Base-by-base conservation (phyloP, 2,888 invertebrate genomes). In the Dorcus hopei region DNA sequence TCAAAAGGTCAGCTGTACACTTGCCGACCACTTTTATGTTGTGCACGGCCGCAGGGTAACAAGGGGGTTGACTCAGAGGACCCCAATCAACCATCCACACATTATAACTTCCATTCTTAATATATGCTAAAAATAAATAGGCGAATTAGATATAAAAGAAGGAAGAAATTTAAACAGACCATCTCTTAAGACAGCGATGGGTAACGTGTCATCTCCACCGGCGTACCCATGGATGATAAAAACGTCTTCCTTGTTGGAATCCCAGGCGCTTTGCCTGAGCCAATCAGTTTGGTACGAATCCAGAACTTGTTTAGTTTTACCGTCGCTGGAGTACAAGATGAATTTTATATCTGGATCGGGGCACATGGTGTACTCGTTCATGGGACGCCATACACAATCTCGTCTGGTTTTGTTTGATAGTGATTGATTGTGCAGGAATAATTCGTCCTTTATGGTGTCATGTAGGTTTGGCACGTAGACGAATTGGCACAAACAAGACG, bases 51-150 rank as follows among this genome's bases (percentile, higher is more conserved):
- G 90, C 88, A 43, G 77, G 74, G 73, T 72, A 81, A 79, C 87
- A 91, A 0, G 88, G 89, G 0, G 87, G 86, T 70, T 83, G 83
- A 68, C 84, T 81, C 14, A 91, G 80, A 3, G 80, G 79, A n/a
- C 90, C 88, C 91, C 91, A 91, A 77, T 91, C 90, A 50, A 90
- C 80, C 77, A 90, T 81, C 75, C 91, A 85, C 39, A 90, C 87
- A 76, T 91, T 91, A 80, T 88, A 90, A 57, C 85, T 85, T 2
- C 89, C 89, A 70, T 88, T 87, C 4, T 82, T 82, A 33, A 90
- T 76, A 72, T 91, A 91, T 9, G 91, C 90, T 89, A 74, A 41
- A 76, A 73, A 33, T 43, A 40, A 16, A 26, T 41, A 11, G 5
- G 2, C 7, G 6, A 14, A 6, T 41, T 41, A n/a, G 45, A 6